Conservation (phyloP, 2,113 vertebrate species). For the Tyrannus savana region DNA sequence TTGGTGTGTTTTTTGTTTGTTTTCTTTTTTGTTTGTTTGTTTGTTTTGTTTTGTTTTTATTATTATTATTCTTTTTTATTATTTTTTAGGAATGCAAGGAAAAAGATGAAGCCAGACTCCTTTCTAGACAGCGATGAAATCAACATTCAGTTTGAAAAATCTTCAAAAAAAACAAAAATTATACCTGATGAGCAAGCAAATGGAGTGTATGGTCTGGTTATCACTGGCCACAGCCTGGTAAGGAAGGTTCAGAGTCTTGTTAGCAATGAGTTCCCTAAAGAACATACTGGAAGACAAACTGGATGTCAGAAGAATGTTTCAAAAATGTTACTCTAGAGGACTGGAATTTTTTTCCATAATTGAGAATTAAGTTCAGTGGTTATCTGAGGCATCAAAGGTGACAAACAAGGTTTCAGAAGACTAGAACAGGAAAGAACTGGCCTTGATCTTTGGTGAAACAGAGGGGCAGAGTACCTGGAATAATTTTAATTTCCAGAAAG, state of each 20-base stretch:
- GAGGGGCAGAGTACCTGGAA: not conserved
- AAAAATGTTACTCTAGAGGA: not conserved
- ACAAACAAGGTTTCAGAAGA: not conserved
- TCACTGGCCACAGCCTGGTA: slow-evolving; percentile 93
- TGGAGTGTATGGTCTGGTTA: slow-evolving; percentile 87
- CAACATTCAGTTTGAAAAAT: slow-evolving; percentile 69
- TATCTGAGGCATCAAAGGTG: not conserved
- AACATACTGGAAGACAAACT: not conserved
- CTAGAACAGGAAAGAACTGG: not conserved
- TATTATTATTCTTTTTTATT: no score
- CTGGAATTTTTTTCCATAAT: accelerated
- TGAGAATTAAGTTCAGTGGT: not conserved
- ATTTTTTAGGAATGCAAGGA: slow-evolving; percentile 78
- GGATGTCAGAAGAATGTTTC: not conserved
- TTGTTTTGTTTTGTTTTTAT: no score
- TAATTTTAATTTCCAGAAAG: not conserved
- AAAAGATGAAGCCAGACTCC: slow-evolving; percentile 81
- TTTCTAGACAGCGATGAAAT: slow-evolving; percentile 65
- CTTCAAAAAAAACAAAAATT: not conserved
- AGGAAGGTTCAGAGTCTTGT: slow-evolving; percentile 11
- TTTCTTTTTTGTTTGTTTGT: no score
- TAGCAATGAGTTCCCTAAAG: not conserved
- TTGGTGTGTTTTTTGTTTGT: no score
- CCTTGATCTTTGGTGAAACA: not conserved
- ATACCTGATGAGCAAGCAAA: slow-evolving; percentile 83